Evolutionary conservation across 2,113 vertebrate species (phyloP).

Genomic region (Terrapene triunguis): DNA sequence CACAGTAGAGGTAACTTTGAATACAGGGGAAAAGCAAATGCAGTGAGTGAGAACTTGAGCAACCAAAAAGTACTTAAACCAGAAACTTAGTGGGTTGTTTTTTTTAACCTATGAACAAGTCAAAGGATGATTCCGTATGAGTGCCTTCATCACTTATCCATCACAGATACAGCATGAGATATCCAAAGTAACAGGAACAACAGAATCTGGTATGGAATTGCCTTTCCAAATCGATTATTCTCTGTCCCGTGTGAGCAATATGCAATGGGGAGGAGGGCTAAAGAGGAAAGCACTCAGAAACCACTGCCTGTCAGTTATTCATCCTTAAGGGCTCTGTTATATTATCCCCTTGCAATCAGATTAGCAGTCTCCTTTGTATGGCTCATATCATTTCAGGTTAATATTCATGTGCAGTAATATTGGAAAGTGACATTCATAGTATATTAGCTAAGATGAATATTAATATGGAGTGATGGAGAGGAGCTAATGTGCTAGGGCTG

Average conservation of each 20-base stretch:
- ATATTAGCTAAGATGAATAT: constrained; percentile 4
- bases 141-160: not conserved
- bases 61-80: not conserved
- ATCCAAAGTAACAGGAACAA: not conserved
- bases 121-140: not conserved
- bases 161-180: not conserved
- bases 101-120: not conserved
- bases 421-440: constrained; percentile 71
- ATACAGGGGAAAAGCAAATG: not conserved
- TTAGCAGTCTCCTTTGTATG: constrained; percentile 21
- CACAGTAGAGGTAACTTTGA: constrained; percentile 12
- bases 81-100: not conserved
- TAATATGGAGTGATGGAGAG: constrained; percentile 52
- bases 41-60: not conserved
- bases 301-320: not conserved
- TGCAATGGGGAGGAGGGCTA: not conserved
- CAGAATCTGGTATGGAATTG: not conserved
- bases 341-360: constrained; percentile 43
- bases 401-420: constrained; percentile 48
- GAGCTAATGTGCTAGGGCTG: not conserved
- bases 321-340: not conserved
- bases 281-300: not conserved
- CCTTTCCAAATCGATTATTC: constrained; percentile 1
- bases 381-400: constrained; percentile 59
- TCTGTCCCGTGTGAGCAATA: not conserved